A percentile compares a stretch with the other conserved stretches of the same genome.
phyloP scores from a whole-genome alignment of 2,113 vertebrate species.

The Equus quagga region DNA sequence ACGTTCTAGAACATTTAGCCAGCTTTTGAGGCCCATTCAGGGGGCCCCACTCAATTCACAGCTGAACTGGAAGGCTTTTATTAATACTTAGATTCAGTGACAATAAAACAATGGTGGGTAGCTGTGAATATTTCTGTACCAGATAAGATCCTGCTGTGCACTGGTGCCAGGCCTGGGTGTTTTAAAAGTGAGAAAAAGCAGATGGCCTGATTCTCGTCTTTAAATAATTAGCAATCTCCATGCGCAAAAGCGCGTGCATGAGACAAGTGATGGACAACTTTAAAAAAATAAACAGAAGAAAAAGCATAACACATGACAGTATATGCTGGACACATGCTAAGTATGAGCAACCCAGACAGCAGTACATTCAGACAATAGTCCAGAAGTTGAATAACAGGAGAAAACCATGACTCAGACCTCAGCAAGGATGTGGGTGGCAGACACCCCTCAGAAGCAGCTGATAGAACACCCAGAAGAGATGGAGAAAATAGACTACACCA shows the following conservation, averaged over 20 bases:
- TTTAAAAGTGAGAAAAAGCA: background rate
- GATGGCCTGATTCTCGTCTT: background rate
- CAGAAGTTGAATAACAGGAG: background rate
- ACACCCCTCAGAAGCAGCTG: background rate
- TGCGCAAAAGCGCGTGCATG: no score
- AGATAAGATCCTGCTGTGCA: background rate
- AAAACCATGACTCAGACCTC: background rate
- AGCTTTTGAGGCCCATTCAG: background rate
- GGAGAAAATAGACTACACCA: rapidly evolving
- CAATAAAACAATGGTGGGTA: background rate
- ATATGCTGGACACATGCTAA: rapidly evolving
- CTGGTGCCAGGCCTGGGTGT: no score
- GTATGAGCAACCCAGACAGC: background rate
- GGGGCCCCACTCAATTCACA: background rate
- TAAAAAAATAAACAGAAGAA: background rate
- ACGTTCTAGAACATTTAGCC: background rate
- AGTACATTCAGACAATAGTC: background rate
- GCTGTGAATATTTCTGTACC: background rate
- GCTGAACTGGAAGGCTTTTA: background rate
- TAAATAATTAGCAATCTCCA: background rate
- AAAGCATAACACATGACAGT: background rate
- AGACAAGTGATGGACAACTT: background rate
- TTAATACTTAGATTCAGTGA: background rate
- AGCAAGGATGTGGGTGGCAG: no score
- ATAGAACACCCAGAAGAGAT: background rate